phyloP scores from a whole-genome alignment of 2,797 vertebrate genomes.

The Phoxinus dragarum region DNA sequence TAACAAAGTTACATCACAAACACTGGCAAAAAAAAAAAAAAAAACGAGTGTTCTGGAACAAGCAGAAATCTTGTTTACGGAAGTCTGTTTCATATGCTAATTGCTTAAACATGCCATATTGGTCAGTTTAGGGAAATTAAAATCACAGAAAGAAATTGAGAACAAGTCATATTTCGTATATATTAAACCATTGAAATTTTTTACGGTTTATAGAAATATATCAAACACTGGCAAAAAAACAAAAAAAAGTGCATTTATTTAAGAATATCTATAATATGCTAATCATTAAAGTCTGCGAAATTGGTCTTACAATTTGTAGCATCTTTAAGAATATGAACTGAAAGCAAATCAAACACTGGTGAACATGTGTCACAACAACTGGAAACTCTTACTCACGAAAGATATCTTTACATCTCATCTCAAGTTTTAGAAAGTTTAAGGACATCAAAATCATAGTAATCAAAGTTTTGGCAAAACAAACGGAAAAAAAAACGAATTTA shows the following conservation, averaged over 20 bases:
- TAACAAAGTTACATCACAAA: background rate
- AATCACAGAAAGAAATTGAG: background rate
- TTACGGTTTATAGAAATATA: background rate
- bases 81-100: background rate
- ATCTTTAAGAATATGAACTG: background rate
- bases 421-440: background rate
- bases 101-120: background rate
- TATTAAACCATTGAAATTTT: background rate
- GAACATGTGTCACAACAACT: background rate
- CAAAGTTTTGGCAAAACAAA: background rate
- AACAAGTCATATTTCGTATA: background rate
- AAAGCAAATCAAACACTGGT: background rate
- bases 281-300: background rate
- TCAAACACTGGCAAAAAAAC: background rate
- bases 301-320: background rate
- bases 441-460: background rate
- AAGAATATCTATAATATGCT: background rate
- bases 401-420: background rate
- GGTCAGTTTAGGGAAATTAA: background rate
- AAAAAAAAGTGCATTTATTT: background rate
- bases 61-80: background rate
- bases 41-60: background rate
- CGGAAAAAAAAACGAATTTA: background rate
- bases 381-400: background rate
- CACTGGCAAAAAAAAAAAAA: background rate